phyloP scores from a whole-genome alignment of 1,140 invertebrate genomes.

The Thaumetopoea pityocampa region DNA sequence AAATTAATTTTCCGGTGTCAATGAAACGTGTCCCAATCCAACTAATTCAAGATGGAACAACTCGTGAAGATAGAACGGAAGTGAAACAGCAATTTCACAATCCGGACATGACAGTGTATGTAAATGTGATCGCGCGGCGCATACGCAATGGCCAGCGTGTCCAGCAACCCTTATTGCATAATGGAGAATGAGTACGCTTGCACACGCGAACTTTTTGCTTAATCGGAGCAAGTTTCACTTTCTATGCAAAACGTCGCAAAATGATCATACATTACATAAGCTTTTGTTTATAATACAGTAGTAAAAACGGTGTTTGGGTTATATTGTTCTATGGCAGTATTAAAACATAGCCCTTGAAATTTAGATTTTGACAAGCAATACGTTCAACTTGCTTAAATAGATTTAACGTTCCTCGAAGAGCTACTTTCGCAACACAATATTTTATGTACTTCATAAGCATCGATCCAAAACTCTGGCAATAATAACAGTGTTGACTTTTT shows the following conservation, averaged over 20 bases:
- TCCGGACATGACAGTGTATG: conserved; percentile 54
- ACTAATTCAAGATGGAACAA: background rate
- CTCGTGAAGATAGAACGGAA: conserved; percentile 40
- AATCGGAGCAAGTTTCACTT: conserved; percentile 55
- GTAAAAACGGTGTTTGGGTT: background rate
- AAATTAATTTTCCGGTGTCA: background rate
- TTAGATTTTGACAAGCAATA: too few relatives aligned
- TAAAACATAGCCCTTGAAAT: too few relatives aligned
- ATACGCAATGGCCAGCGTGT: conserved; percentile 53
- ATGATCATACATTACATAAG: conserved; percentile 24
- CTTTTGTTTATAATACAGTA: conserved; percentile 1
- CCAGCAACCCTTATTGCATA: conserved; percentile 67
- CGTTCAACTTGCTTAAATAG: too few relatives aligned
- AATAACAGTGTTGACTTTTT: too few relatives aligned
- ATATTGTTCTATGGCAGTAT: too few relatives aligned
- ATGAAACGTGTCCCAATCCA: conserved; percentile 1
- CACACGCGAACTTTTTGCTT: conserved; percentile 55
- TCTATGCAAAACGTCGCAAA: conserved; percentile 30
- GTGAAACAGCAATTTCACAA: conserved; percentile 68
- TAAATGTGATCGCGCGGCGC: conserved; percentile 41
- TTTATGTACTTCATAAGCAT: too few relatives aligned
- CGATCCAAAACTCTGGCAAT: too few relatives aligned
- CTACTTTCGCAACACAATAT: too few relatives aligned
- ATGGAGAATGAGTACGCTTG: conserved; percentile 37
- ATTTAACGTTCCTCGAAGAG: too few relatives aligned